Evolutionary conservation across 2,888 invertebrate species (phyloP).

Genomic region (Drosophila phalerata): DNA sequence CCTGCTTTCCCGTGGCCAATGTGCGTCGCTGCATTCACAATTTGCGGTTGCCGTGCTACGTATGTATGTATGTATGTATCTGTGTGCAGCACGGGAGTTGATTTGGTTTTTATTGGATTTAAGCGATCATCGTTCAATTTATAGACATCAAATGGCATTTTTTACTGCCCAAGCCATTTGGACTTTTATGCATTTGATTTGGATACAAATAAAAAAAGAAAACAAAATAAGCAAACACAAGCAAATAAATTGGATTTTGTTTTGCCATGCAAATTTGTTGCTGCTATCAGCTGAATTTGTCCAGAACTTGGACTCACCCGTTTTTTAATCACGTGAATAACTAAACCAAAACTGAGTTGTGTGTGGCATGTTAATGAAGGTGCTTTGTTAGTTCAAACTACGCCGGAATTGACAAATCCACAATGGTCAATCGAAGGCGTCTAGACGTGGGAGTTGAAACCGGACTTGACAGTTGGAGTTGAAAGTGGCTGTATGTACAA

Average conservation of each 20-base stretch:
- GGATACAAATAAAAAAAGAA: constrained; percentile 10
- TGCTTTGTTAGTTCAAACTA: constrained; percentile 31
- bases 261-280: constrained; percentile 39
- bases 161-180: constrained; percentile 48
- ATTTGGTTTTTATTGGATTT: constrained; percentile 50
- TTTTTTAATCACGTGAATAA: constrained; percentile 49
- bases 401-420: constrained; percentile 51
- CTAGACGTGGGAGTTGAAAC: constrained; percentile 42
- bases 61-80: neutral
- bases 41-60: constrained; percentile 43
- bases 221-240: neutral
- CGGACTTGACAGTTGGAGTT: neutral
- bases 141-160: constrained; percentile 56
- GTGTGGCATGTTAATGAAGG: constrained; percentile 65
- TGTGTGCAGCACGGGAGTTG: constrained; percentile 28
- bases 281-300: neutral
- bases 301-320: neutral
- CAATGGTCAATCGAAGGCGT: constrained; percentile 39
- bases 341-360: constrained; percentile 45
- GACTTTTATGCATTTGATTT: constrained; percentile 44
- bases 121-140: constrained; percentile 60
- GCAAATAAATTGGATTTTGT: constrained; percentile 55
- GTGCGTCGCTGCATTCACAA: constrained; percentile 34
- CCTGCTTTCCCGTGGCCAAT: neutral
- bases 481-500: constrained; percentile 15